A percentile compares a stretch with the other conserved stretches of the same genome.
Evolutionary conservation across 2,113 vertebrate species (phyloP).

Genomic region (Melanerpes formicivorus): DNA sequence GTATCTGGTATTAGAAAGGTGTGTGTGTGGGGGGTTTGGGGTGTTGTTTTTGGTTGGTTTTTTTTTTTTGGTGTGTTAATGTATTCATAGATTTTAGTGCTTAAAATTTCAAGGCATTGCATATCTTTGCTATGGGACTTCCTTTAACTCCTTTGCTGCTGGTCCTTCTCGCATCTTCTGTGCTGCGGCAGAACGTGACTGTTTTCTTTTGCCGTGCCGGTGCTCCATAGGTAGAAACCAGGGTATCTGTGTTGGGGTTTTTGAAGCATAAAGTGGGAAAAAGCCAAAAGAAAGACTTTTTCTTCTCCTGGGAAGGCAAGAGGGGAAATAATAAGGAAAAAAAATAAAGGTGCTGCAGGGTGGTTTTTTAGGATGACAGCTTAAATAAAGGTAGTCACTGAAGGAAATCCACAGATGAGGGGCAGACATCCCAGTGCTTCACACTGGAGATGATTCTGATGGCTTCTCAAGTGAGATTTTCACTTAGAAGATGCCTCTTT

Average conservation of each 20-base stretch:
- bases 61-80: background rate
- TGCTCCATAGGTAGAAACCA: slow-evolving; percentile 59
- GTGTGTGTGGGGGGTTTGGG: background rate
- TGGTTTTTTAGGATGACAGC: background rate
- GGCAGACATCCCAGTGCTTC: background rate
- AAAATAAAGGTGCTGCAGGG: background rate
- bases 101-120: slow-evolving; percentile 70
- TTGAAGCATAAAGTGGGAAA: slow-evolving; percentile 76
- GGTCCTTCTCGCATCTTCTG: slow-evolving; percentile 66
- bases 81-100: background rate
- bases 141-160: slow-evolving; percentile 65
- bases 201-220: slow-evolving; percentile 59
- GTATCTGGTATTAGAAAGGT: background rate
- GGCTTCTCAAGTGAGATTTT: background rate
- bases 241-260: slow-evolving; percentile 65
- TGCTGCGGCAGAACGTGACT: slow-evolving; percentile 59
- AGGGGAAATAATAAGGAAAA: slow-evolving; percentile 66
- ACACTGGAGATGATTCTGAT: background rate
- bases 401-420: background rate
- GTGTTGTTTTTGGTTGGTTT: background rate
- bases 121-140: slow-evolving; percentile 71
- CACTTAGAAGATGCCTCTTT: background rate
- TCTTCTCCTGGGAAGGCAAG: slow-evolving; percentile 77
- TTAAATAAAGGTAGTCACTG: background rate
- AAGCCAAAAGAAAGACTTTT: slow-evolving; percentile 77